These are phyloP conservation scores for Orchestes rusci DNA, from an alignment of 2,888 invertebrate species.

Conservation along the genomic window DNA sequence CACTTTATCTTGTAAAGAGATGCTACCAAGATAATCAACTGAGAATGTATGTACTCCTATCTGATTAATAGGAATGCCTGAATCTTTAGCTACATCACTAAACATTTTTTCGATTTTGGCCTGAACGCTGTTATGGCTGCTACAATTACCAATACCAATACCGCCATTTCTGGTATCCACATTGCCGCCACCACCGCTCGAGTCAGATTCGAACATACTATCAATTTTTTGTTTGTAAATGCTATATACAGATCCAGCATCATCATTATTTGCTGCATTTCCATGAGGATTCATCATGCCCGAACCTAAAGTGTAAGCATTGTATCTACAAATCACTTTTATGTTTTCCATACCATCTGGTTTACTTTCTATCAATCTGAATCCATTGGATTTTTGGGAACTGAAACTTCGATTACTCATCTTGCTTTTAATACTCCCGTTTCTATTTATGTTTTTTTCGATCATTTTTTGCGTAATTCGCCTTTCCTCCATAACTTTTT, in stretches of 20 bases:
- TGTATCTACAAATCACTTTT: too few relatives aligned
- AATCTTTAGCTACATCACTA: conserved; percentile 58
- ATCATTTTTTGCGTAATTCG: conserved; percentile 21
- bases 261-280: conserved; percentile 26
- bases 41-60: conserved; percentile 48
- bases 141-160: too few relatives aligned
- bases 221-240: conserved; percentile 80
- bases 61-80: conserved; percentile 51
- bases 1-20: conserved; percentile 69
- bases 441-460: conserved; percentile 22
- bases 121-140: conserved; percentile 70
- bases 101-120: conserved; percentile 84
- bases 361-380: conserved; percentile 20
- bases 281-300: background rate
- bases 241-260: conserved; percentile 49
- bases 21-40: conserved; percentile 77
- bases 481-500: conserved; percentile 17
- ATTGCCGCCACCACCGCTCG: conserved; percentile 43
- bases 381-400: conserved; percentile 31
- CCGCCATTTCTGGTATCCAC: too few relatives aligned
- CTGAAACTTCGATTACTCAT: conserved; percentile 32
- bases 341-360: background rate
- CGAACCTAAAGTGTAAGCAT: conserved; percentile 3
- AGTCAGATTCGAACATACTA: conserved; percentile 60
- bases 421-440: conserved; percentile 32